Base-by-base conservation (phyloP, 2,888 invertebrate species). In the Tinea pellionella region DNA sequence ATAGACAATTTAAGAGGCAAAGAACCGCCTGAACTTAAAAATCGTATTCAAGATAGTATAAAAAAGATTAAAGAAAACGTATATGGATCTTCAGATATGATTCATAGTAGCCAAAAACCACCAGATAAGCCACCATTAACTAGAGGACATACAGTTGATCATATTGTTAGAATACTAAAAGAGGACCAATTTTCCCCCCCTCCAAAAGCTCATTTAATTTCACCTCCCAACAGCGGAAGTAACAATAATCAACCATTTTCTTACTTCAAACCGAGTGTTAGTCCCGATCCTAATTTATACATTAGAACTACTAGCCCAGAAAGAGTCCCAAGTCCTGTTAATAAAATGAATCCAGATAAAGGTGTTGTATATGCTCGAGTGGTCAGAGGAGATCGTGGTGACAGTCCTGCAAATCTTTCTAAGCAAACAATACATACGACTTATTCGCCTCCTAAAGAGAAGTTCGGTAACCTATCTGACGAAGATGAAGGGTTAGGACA, bases 161-260 rank as follows among this genome's bases (percentile, higher is more conserved):
- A 91, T 62, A 91, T 95, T 88, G 92, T 94, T 30, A 92, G 91
- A 70, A 90, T 93, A 64, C 76, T 95, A 62, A 93, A 91, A 63
- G 91, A 90, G 77, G 94, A 94, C 66, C 90, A 91, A 65, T 86
- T 90, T 59, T 90, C 92, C 9, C 89, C 92, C 0, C 90, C 92
- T 55, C 91, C 92, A 1, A 91, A 90, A 68, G 77, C 89, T 32
- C 90, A 90, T 69, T 82, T 92, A 74, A 88, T 92, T 61, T 84
- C 90, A 15, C 90, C 91, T 24, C 80, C 89, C 59, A 80, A 84
- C 3, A 89, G 90, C 64, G 89, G 91, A 51, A 90, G 89, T 65
- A 93, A 94, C 70, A 90, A 90, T 65, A 94, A 93, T 70, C 91
- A 94, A 70, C 95, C 94, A 30, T 95, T 95, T 77, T 95, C 95